phyloP scores from a whole-genome alignment of 2,113 vertebrate genomes.

The Elaphurus davidianus region DNA sequence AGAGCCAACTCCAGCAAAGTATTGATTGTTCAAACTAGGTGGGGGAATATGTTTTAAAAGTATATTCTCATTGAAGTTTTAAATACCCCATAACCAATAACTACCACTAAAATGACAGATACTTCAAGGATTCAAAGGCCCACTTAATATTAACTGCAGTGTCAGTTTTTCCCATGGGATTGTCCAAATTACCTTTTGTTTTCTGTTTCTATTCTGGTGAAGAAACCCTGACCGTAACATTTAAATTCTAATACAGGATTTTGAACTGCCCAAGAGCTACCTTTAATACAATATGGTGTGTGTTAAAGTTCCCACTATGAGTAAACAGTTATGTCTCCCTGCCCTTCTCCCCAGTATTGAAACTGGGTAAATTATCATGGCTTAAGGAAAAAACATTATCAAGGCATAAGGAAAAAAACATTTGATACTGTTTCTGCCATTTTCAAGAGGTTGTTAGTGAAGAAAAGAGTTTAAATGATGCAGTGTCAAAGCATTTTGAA shows the following conservation, averaged over 20 bases:
- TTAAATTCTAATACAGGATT: neutral
- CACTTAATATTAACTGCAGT: neutral
- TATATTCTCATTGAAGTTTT: neutral
- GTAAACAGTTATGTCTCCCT: neutral
- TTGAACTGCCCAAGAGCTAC: neutral
- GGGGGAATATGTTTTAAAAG: constrained; percentile 15
- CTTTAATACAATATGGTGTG: neutral
- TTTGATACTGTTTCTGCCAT: neutral
- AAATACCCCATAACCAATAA: neutral
- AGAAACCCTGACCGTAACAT: neutral
- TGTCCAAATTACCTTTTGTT: neutral
- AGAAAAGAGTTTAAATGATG: neutral
- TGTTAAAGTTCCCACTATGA: neutral
- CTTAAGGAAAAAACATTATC: neutral
- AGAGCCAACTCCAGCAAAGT: neutral
- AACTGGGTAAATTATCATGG: neutral
- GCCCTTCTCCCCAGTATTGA: neutral
- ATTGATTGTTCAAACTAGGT: neutral
- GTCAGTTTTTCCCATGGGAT: neutral
- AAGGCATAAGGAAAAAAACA: neutral
- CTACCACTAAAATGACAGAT: neutral
- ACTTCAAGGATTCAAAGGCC: neutral
- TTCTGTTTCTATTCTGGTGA: neutral
- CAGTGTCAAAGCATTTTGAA: neutral
- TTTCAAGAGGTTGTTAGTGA: neutral